A percentile compares a stretch with the other conserved stretches of the same genome.
phyloP scores from a whole-genome alignment of 2,797 vertebrate genomes.

The Cygnus olor region DNA sequence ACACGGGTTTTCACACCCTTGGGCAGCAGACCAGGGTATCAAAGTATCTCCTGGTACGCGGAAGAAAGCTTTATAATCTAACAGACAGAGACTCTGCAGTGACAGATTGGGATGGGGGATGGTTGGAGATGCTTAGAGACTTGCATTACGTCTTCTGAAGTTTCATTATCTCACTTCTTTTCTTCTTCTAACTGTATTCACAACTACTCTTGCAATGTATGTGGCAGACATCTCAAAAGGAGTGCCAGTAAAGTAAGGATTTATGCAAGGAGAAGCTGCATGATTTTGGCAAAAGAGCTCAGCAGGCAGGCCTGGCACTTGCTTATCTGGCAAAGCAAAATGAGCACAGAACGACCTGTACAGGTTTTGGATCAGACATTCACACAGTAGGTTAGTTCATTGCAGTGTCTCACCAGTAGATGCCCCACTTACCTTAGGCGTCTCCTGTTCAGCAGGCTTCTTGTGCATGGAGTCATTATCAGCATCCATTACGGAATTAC shows the following conservation, averaged over 20 bases:
- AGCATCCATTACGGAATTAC: not conserved
- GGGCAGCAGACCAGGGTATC: not conserved
- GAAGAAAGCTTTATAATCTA: not conserved
- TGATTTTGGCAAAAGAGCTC: not conserved
- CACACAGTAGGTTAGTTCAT: not conserved
- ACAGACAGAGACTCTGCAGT: not conserved
- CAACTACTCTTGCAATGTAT: not conserved
- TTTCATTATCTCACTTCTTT: not conserved
- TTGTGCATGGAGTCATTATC: not conserved
- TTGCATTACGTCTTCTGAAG: not conserved
- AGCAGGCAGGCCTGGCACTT: not conserved
- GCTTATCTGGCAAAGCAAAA: not conserved
- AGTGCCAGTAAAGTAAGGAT: not conserved
- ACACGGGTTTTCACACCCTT: not conserved
- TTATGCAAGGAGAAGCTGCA: not conserved
- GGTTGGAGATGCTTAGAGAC: not conserved
- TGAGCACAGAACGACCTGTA: not conserved
- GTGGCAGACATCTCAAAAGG: not conserved
- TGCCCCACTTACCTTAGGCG: constrained; percentile 42
- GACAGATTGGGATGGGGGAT: accelerated
- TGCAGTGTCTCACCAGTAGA: constrained; percentile 30
- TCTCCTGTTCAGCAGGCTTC: not conserved
- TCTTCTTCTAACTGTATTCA: not conserved
- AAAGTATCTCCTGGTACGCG: not conserved
- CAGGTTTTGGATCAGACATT: not conserved